A percentile compares a stretch with the other conserved stretches of the same genome.
These are phyloP conservation scores for Nixonia krombeini DNA, from an alignment of 1,140 invertebrate genomes.

Conservation along the genomic window DNA sequence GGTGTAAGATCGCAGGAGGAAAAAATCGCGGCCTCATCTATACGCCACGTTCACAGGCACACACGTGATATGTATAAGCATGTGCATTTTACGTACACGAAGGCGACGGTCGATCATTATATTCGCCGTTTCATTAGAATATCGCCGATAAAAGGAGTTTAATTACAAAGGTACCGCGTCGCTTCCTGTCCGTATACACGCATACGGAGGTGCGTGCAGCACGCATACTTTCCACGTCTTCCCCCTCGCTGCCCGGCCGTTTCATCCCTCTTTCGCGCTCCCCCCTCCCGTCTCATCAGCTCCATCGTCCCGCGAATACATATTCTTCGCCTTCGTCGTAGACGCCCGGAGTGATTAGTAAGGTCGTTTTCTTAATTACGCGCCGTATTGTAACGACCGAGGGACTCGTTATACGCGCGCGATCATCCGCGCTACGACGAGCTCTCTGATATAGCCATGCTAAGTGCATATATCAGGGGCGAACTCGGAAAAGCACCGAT, in stretches of 20 bases:
- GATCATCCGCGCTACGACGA: constrained; percentile 35
- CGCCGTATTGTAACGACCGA: constrained; percentile 38
- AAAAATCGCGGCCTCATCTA: constrained; percentile 35
- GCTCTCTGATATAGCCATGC: constrained; percentile 14
- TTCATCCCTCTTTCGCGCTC: constrained; percentile 29
- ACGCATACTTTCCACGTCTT: constrained; percentile 45
- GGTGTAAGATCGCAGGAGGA: background rate
- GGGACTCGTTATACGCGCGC: constrained; percentile 40
- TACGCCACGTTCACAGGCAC: constrained; percentile 18
- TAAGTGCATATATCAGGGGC: constrained; percentile 18
- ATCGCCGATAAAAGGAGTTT: constrained; percentile 64
- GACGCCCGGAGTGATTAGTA: constrained; percentile 47
- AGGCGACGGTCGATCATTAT: constrained; percentile 57
- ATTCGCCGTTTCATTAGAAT: constrained; percentile 65
- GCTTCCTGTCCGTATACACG: constrained; percentile 54
- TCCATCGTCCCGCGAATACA: constrained; percentile 6
- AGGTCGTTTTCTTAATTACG: constrained; percentile 55
- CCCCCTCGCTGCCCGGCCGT: constrained; percentile 19
- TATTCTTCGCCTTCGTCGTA: constrained; percentile 35
- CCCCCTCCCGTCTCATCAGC: background rate
- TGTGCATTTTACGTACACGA: constrained; percentile 17
- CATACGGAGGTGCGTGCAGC: constrained; percentile 55
- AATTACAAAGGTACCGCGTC: constrained; percentile 63
- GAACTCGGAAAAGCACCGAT: constrained; percentile 10
- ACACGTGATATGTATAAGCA: constrained; percentile 22